Base-by-base conservation (phyloP, 2,888 invertebrate species). In the Parthenolecanium corni region DNA sequence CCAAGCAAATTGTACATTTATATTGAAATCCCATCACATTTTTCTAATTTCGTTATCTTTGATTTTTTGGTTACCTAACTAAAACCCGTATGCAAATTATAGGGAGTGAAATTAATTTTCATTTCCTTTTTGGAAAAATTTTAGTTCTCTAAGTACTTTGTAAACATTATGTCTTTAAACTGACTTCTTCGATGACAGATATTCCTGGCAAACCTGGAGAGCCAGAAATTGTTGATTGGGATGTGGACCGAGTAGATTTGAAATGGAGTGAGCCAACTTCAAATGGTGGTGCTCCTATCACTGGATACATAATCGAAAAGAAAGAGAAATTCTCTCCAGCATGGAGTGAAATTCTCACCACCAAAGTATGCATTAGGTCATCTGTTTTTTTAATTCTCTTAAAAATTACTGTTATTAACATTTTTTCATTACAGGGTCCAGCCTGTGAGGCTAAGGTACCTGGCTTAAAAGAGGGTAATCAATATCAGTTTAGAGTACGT, bases 401-500 rank as follows among this genome's bases (percentile, higher is more conserved):
- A 31, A 6, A 11, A 31, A 20, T 24, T 52, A 9, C 6, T 16
- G 5, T 53, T 31, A 53, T 6, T n/a, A 24, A 23, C 4, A n/a
- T 16, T 23, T 18, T 24, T 51, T 14, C 14, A 3, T 73, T 74
- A 16, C 71, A 86, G 81, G 82, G 83, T 52, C 84, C 89, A 14
- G 81, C 82, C 67, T 82, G 85, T 68, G 86, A 88, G 70, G 89
- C 85, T n/a, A 82, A 83, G 24, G 89, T 92, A 52, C 84, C 87
- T 2, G 89, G 88, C 6, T 77, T 93, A 52, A 87, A 85, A 72
- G 91, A 93, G 76, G 92, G 92, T 67, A 89, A 91, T 71, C 84
- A 86, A 14, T 95, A 95, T 75, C 94, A 95, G 76, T 96, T 96
- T 80, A 80, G 95, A n/a, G 89, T 96, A 0, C 80, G 86, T 5